A percentile compares a stretch with the other conserved stretches of the same genome.
Conservation (phyloP, 2,113 vertebrate genomes). For the Hippocampus zosterae region DNA sequence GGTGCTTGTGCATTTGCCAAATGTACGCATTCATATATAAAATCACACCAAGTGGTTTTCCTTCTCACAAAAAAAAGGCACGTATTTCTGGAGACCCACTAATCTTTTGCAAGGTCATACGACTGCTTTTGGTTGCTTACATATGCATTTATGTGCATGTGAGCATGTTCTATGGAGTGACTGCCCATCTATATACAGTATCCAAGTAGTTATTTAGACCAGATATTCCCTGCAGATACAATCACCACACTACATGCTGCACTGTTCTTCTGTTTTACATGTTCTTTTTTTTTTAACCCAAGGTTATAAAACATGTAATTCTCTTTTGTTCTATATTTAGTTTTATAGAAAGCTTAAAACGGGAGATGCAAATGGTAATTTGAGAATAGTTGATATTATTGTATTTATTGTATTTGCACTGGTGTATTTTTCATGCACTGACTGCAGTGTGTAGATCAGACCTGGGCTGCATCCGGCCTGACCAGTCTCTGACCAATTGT, state of each 20-base stretch:
- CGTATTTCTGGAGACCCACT: constrained; percentile 32
- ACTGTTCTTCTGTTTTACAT: neutral
- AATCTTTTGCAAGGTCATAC: constrained; percentile 43
- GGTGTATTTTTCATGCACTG: neutral
- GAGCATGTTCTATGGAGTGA: constrained; percentile 13
- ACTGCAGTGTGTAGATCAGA: neutral
- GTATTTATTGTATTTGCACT: too few species aligned
- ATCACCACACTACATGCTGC: neutral
- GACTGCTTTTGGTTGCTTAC: constrained; percentile 33
- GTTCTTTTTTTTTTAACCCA: too few species aligned
- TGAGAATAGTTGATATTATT: too few species aligned
- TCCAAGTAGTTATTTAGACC: constrained; percentile 9
- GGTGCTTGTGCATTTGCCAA: constrained; percentile 3
- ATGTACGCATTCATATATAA: neutral
- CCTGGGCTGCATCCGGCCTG: too few species aligned
- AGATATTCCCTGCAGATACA: constrained; percentile 21
- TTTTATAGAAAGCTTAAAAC: too few species aligned
- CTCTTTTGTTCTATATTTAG: too few species aligned
- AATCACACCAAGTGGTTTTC: constrained; percentile 5
- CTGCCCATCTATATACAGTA: neutral
- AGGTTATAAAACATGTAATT: too few species aligned
- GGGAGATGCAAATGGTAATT: too few species aligned
- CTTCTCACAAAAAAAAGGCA: constrained; percentile 27
- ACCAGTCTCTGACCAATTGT: too few species aligned
- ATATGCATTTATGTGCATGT: constrained; percentile 32